These are phyloP conservation scores for Tinea semifulvella DNA, from an alignment of 2,888 invertebrate genomes.

Conservation along the genomic window DNA sequence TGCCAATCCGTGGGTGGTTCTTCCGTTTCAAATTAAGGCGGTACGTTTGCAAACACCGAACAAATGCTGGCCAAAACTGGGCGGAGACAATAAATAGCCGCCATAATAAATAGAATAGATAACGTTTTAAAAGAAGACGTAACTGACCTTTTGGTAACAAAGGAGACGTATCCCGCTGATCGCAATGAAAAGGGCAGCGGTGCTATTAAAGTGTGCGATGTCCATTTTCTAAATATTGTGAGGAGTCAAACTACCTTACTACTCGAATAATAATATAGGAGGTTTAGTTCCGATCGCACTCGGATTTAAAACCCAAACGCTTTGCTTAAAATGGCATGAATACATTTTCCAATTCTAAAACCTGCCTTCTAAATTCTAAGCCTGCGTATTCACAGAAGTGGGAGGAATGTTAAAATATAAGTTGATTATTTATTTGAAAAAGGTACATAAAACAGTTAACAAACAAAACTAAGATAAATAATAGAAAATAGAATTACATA, in stretches of 20 bases:
- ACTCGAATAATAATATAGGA: background rate
- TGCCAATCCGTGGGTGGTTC: constrained; percentile 8
- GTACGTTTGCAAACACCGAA: constrained; percentile 51
- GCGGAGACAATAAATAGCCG: constrained; percentile 4
- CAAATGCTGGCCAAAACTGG: constrained; percentile 8
- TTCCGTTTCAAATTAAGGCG: constrained; percentile 29
- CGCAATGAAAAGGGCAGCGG: constrained; percentile 26
- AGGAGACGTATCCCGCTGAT: constrained; percentile 50
- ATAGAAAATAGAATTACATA: too few relatives aligned
- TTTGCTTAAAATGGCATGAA: too few relatives aligned
- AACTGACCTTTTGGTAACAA: constrained; percentile 52
- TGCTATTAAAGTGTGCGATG: constrained; percentile 4
- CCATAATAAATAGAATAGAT: background rate
- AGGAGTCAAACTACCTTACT: constrained; percentile 6
- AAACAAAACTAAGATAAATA: too few relatives aligned
- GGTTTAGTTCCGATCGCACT: too few relatives aligned
- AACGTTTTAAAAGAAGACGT: constrained; percentile 31
- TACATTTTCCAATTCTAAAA: too few relatives aligned
- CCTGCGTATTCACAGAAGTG: too few relatives aligned
- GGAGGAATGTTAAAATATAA: too few relatives aligned
- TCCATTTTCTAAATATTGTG: constrained; percentile 1
- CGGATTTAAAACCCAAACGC: too few relatives aligned
- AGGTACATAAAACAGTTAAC: too few relatives aligned
- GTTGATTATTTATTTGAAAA: too few relatives aligned
- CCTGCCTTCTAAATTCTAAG: too few relatives aligned